Base-by-base conservation (phyloP, 2,797 vertebrate species). In the Lutjanus argentimaculatus region DNA sequence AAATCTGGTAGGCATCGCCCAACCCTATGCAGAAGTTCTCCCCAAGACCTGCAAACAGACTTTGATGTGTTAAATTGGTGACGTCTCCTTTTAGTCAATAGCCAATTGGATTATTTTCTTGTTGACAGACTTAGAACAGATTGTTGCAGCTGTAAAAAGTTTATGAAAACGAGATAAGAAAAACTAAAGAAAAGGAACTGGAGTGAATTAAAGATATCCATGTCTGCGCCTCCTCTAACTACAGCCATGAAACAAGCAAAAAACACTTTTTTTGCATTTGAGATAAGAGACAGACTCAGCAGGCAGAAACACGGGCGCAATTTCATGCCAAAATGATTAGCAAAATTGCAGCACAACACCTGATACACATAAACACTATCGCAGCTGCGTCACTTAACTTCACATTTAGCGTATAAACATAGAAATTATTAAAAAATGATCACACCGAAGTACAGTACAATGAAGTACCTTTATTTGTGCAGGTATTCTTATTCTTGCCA, bases 251-350 rank as follows among this genome's bases (percentile, higher is more conserved):
- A 19, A 74, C 9, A 10, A 78, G 72, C 12, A 53, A 65, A 59
- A 61, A 4, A 53, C 17, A 67, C 14, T 22, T 9, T n/a, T 67
- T 64, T 48, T 57, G 25, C n/a, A 62, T 64, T 57, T 49, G 22
- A 76, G 65, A 67, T 69, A 72, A 73, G 11, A 61, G 2, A 1
- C 22, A 16, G 43, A 53, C 48, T 72, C 72, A 65, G 59, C 42
- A 56, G 67, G 25, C 30, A 53, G 30, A 45, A 77, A 75, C 48
- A 61, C 21, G 42, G 8, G 17, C 8, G 0, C 36, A 79, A 74
- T 89, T 88, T 89, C 82, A 85, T 67, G 55, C 56, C 25, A 67
- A 72, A 81, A 67, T 67, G 61, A 86, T 75, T 72, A 75, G 30
- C 16, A 25, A 80, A 84, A 72, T 73, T 53, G 43, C 52, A 74